Conservation (phyloP, 2,113 vertebrate genomes). For the Chamaetylas fuelleborni region DNA sequence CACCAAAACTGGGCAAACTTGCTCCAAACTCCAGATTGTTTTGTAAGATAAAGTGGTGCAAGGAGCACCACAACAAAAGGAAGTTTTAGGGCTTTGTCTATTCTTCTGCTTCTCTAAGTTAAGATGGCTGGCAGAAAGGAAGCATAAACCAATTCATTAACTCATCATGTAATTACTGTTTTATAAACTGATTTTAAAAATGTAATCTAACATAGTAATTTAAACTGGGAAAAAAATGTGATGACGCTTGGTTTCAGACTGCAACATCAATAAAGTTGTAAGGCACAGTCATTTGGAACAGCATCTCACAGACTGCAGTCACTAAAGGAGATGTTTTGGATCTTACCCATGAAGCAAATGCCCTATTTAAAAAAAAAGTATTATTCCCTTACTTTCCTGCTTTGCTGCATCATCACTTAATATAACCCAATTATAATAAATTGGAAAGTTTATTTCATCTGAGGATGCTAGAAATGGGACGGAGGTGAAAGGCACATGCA, state of each 20-base stretch:
- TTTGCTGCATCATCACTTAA: neutral
- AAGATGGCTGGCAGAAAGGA: neutral
- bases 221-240: neutral
- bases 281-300: neutral
- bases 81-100: neutral
- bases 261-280: neutral
- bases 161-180: neutral
- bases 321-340: neutral
- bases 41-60: neutral
- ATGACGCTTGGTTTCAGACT: neutral
- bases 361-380: neutral
- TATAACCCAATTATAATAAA: neutral
- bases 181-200: constrained; percentile 4
- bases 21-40: neutral
- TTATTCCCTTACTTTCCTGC: neutral
- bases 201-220: neutral
- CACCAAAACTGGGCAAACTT: neutral
- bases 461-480: neutral
- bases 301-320: neutral
- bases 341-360: neutral
- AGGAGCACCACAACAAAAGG: neutral
- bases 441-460: neutral
- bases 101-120: neutral
- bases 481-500: neutral
- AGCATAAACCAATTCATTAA: neutral